A percentile compares a stretch with the other conserved stretches of the same genome.
phyloP scores from a whole-genome alignment of 2,113 vertebrate species.

The Sardina pilchardus region DNA sequence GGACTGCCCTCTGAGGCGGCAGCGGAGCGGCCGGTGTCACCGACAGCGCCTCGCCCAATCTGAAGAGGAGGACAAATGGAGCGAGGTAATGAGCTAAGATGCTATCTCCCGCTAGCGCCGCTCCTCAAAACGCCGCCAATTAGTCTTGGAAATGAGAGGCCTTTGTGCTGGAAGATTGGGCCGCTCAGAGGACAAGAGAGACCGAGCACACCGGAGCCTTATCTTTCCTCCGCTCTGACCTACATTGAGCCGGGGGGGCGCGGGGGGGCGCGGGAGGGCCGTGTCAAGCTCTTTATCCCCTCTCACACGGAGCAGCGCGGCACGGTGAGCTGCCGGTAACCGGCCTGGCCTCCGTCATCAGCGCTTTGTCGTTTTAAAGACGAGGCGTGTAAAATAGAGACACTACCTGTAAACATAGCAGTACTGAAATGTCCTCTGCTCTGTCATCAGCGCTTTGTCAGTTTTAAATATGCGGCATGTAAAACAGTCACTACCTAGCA shows the following conservation, averaged over 20 bases:
- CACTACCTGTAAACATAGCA: not conserved
- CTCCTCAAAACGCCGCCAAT: not conserved
- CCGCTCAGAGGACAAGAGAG: not conserved
- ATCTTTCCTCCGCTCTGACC: not conserved
- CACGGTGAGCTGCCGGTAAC: not conserved
- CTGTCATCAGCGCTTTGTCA: too few relatives aligned
- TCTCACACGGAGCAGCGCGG: not conserved
- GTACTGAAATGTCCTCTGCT: too few relatives aligned
- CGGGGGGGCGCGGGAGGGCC: not conserved
- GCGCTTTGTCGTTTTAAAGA: not conserved
- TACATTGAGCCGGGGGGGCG: not conserved
- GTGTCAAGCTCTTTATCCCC: slow-evolving; percentile 1
- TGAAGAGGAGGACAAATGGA: not conserved
- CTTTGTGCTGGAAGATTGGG: not conserved
- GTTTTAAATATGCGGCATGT: too few relatives aligned
- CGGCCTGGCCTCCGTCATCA: not conserved
- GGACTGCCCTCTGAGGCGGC: not conserved
- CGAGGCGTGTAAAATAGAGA: not conserved
- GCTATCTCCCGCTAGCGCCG: not conserved
- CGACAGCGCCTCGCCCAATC: not conserved
- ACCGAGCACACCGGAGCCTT: not conserved
- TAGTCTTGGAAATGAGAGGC: not conserved
- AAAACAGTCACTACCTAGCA: too few relatives aligned
- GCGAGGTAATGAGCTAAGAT: not conserved
- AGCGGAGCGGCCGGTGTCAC: not conserved